These are phyloP conservation scores for Eilema caniola DNA, from an alignment of 2,888 invertebrate species.

Conservation along the genomic window DNA sequence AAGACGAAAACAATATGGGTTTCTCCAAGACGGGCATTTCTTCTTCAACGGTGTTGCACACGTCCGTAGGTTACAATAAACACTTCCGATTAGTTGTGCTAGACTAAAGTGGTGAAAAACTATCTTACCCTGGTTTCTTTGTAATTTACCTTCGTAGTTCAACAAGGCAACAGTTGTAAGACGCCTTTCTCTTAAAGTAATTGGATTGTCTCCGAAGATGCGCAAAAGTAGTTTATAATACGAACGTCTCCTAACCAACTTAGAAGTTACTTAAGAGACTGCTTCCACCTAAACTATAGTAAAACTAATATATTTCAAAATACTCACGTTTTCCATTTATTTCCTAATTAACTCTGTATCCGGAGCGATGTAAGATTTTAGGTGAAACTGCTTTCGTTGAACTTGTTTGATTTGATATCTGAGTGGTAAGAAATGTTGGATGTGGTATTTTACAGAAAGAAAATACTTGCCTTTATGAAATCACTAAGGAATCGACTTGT, in stretches of 20 bases:
- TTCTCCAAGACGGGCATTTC: too few species aligned
- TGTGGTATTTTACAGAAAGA: conserved; percentile 19
- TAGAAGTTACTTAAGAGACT: conserved; percentile 18
- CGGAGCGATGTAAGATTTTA: conserved; percentile 42
- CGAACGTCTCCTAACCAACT: neutral
- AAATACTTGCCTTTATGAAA: neutral
- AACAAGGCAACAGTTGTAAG: neutral
- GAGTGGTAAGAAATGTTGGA: conserved; percentile 21
- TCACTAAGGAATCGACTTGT: too few species aligned
- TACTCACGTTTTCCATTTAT: conserved; percentile 58
- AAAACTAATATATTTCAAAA: conserved; percentile 41
- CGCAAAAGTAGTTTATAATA: neutral
- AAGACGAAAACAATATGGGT: too few species aligned
- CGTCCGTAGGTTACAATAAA: too few species aligned
- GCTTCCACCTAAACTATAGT: conserved; percentile 28
- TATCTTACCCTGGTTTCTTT: neutral
- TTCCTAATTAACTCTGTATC: conserved; percentile 61
- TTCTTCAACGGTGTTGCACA: too few species aligned
- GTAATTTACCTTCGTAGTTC: neutral
- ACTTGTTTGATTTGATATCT: conserved; percentile 47
- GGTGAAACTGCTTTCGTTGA: conserved; percentile 40
- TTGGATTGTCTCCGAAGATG: neutral
- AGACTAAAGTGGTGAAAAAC: neutral
- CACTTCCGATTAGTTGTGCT: too few species aligned
- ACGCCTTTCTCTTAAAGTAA: neutral